Percentiles rank a stretch among this genome's conserved stretches.
These are phyloP conservation scores for Sabatieria punctata DNA, from an alignment of 2,888 invertebrate species.

Conservation along the genomic window DNA sequence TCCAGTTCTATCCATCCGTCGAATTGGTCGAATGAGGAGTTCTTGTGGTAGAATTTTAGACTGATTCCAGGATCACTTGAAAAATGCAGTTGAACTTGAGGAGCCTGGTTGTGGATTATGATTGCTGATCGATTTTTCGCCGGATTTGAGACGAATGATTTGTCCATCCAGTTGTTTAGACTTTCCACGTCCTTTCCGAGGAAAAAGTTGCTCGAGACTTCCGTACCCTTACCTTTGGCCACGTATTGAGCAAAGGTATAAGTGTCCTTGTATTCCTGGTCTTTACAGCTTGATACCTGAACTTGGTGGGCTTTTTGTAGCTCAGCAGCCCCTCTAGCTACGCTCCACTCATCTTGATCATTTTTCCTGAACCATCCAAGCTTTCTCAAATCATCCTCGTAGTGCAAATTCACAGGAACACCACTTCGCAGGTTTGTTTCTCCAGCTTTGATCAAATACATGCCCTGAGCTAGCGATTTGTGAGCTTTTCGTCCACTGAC, in stretches of 20 bases:
- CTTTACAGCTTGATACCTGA: conserved; percentile 6
- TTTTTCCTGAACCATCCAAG: neutral
- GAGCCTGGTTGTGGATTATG: neutral
- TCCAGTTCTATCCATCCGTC: conserved; percentile 21
- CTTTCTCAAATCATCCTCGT: too few relatives aligned
- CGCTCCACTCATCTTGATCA: neutral
- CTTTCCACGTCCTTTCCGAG: neutral
- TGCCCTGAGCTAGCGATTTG: too few relatives aligned
- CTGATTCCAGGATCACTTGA: neutral
- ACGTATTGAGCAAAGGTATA: conserved; percentile 4
- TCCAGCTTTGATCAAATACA: too few relatives aligned
- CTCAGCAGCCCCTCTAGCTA: neutral
- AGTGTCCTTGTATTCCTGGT: conserved; percentile 5
- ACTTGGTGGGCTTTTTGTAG: conserved; percentile 8
- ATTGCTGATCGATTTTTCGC: neutral
- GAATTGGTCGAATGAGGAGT: conserved; percentile 12
- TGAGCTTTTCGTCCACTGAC: too few relatives aligned
- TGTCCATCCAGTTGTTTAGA: neutral
- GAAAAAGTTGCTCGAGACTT: neutral
- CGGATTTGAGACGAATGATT: neutral
- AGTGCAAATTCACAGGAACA: too few relatives aligned
- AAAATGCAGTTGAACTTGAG: neutral
- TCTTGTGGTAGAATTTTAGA: neutral
- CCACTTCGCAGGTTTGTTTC: too few relatives aligned
- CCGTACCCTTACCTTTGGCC: neutral